Evolutionary conservation across 2,797 vertebrate species (phyloP).

Genomic region (Odontamblyopus lacepedii): DNA sequence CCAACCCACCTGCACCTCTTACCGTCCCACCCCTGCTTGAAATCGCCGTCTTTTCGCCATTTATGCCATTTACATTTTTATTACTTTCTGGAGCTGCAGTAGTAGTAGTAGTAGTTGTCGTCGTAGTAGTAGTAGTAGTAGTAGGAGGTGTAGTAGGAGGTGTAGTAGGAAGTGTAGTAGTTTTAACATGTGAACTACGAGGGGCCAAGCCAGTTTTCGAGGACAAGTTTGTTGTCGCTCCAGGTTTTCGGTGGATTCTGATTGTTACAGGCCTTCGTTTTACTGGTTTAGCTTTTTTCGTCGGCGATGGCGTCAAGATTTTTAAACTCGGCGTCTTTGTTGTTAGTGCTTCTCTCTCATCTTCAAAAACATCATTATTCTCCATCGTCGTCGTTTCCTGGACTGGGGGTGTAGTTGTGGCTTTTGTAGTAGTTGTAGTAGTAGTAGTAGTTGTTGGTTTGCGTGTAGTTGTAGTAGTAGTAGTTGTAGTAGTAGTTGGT

Average conservation of each 20-base stretch:
- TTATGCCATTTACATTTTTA: slow-evolving; percentile 36
- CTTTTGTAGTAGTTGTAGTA: slow-evolving; percentile 8
- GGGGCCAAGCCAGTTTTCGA: slow-evolving; percentile 8
- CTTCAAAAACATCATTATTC: slow-evolving; percentile 65
- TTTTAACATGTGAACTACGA: slow-evolving; percentile 12
- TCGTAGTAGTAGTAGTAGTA: no score
- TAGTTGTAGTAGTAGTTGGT: slow-evolving; percentile 26
- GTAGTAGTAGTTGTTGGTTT: slow-evolving; percentile 37
- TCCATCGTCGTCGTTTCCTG: slow-evolving; percentile 58
- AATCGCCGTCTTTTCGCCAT: slow-evolving; percentile 26
- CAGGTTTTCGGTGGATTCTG: slow-evolving; percentile 61
- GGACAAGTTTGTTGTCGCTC: slow-evolving; percentile 35
- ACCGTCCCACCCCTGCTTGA: slow-evolving; percentile 36
- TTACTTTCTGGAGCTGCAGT: slow-evolving; percentile 51
- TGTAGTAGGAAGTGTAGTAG: slow-evolving; percentile 15
- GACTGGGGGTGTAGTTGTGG: slow-evolving; percentile 54
- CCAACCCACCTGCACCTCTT: slow-evolving; percentile 48
- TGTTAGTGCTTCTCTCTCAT: slow-evolving; percentile 19
- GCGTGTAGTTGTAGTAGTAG: slow-evolving; percentile 48
- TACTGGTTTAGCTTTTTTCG: slow-evolving; percentile 51
- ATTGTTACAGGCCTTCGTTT: slow-evolving; percentile 67
- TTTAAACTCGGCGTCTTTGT: slow-evolving; percentile 59
- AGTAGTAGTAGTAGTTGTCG: no score
- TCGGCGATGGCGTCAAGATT: slow-evolving; percentile 54
- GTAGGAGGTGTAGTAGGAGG: neutral